These are phyloP conservation scores for Podocnemis expansa DNA, from an alignment of 2,113 vertebrate genomes.

Conservation along the genomic window DNA sequence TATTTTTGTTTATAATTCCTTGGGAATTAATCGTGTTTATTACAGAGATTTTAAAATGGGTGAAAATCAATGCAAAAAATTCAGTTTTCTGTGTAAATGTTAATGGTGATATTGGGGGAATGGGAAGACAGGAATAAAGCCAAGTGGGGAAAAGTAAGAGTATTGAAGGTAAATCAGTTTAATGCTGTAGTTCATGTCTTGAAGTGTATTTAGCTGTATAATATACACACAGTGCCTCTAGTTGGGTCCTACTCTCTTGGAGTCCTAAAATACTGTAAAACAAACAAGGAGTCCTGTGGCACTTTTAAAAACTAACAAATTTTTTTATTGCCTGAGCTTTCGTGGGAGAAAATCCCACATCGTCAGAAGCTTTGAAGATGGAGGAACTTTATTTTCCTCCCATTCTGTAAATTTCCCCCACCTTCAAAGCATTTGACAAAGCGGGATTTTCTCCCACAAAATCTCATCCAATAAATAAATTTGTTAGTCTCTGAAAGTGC, in stretches of 20 bases:
- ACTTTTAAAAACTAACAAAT: too few species aligned
- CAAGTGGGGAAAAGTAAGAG: not conserved
- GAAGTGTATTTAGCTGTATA: not conserved
- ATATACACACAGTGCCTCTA: not conserved
- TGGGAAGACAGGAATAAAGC: not conserved
- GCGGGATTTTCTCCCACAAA: too few species aligned
- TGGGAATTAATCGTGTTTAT: not conserved
- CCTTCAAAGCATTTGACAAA: too few species aligned
- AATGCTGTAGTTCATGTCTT: not conserved
- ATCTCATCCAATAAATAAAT: too few species aligned
- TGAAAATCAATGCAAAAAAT: not conserved
- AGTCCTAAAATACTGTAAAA: not conserved
- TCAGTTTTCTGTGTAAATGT: not conserved
- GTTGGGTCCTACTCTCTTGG: not conserved
- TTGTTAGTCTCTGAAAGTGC: too few species aligned
- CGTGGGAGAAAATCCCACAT: too few species aligned
- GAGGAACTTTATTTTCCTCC: too few species aligned
- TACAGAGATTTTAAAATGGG: not conserved
- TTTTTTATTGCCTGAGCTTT: too few species aligned
- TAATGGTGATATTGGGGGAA: not conserved
- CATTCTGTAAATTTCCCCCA: too few species aligned
- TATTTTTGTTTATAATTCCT: not conserved
- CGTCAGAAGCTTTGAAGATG: too few species aligned
- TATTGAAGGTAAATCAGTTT: not conserved
- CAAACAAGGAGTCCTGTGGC: too few species aligned